Evolutionary conservation across 2,888 invertebrate genomes (phyloP).

Genomic region (Aleiodes leptofemur): DNA sequence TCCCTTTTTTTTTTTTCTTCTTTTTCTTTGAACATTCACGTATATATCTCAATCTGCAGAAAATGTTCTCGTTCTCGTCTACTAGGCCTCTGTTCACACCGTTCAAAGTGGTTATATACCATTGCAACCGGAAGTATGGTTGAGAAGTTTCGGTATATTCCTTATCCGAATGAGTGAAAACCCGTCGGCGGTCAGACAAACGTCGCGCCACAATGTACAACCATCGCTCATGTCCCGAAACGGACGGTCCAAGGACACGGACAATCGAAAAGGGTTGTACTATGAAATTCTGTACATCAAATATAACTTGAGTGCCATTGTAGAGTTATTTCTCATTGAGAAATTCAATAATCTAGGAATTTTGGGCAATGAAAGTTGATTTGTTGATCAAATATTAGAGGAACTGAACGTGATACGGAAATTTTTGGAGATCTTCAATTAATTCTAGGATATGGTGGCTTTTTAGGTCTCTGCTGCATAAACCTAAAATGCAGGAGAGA

Average conservation of each 20-base stretch:
- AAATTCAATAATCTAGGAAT: no score
- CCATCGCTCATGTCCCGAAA: constrained; percentile 69
- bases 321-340: no score
- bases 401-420: no score
- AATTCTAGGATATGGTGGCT: no score
- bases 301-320: no score
- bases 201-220: constrained; percentile 59
- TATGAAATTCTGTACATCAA: no score
- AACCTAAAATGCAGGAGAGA: no score
- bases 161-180: constrained; percentile 63
- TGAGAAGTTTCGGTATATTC: constrained; percentile 63
- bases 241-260: constrained; percentile 64
- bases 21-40: neutral
- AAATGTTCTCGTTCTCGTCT: constrained; percentile 30
- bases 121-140: constrained; percentile 68
- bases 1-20: neutral
- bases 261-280: constrained; percentile 55
- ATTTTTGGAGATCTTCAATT: no score
- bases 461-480: no score
- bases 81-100: constrained; percentile 27
- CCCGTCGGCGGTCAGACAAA: constrained; percentile 49
- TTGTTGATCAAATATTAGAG: no score
- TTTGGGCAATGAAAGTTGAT: no score
- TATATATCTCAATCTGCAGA: neutral
- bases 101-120: constrained; percentile 28